A percentile compares a stretch with the other conserved stretches of the same genome.
Conservation (phyloP, 2,888 invertebrate species). For the Marronus borbonicus region DNA sequence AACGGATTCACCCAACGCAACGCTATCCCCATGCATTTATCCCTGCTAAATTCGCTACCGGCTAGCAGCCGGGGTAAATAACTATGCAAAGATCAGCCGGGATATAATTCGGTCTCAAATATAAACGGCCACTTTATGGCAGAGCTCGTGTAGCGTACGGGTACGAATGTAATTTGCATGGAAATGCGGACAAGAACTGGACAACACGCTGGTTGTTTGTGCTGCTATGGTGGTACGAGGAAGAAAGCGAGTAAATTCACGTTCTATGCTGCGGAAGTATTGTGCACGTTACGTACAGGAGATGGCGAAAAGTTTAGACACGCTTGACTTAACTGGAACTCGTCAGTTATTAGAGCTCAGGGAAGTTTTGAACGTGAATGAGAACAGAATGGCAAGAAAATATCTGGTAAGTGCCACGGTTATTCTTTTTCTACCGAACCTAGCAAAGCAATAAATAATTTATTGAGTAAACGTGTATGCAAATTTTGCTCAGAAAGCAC, state of each 20-base stretch:
- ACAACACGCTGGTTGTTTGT: not conserved
- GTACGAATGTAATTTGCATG: slow-evolving; percentile 26
- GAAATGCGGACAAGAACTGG: slow-evolving; percentile 18
- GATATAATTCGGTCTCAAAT: slow-evolving; percentile 32
- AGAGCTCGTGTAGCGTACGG: not conserved
- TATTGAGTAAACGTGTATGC: too few relatives aligned
- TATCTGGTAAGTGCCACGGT: too few relatives aligned
- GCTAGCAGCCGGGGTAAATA: slow-evolving; percentile 7
- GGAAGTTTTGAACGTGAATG: too few relatives aligned
- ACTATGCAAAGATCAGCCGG: slow-evolving; percentile 30
- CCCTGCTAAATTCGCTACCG: not conserved
- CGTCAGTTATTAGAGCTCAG: too few relatives aligned
- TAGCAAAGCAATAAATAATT: too few relatives aligned
- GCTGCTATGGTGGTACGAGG: not conserved
- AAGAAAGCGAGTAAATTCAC: not conserved
- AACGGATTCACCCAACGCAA: not conserved
- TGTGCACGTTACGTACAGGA: not conserved
- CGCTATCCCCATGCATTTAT: not conserved
- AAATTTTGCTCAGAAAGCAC: too few relatives aligned
- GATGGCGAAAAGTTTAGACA: too few relatives aligned
- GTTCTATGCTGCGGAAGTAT: not conserved
- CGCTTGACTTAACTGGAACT: too few relatives aligned
- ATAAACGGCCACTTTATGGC: slow-evolving; percentile 26
- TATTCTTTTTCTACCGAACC: too few relatives aligned
- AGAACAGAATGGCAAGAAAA: too few relatives aligned